Percentiles rank a stretch among this genome's conserved stretches.
These are phyloP conservation scores for Zeuzera pyrina DNA, from an alignment of 2,888 invertebrate genomes.

Conservation along the genomic window DNA sequence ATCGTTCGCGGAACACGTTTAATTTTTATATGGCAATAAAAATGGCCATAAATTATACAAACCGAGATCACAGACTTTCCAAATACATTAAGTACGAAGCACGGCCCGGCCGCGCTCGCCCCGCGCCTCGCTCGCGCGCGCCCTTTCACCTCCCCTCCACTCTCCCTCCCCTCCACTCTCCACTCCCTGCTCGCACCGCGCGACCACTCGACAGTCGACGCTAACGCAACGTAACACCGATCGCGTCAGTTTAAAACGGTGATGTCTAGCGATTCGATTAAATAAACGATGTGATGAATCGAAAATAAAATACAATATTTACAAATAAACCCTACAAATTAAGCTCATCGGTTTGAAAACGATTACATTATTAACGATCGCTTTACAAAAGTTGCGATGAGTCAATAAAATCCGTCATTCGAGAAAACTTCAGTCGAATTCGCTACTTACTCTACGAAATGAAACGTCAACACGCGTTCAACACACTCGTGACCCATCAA, in stretches of 20 bases:
- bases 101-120: conserved; percentile 15
- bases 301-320: conserved; percentile 59
- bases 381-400: conserved; percentile 26
- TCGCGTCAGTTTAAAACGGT: conserved; percentile 16
- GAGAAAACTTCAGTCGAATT: conserved; percentile 31
- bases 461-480: background rate
- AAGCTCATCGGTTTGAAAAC: conserved; percentile 58
- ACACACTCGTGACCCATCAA: background rate
- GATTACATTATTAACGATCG: conserved; percentile 49
- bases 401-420: conserved; percentile 13
- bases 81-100: conserved; percentile 30
- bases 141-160: conserved; percentile 13
- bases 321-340: conserved; percentile 63
- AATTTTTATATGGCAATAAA: conserved; percentile 29
- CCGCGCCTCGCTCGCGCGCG: no score
- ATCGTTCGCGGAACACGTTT: conserved; percentile 13
- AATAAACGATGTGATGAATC: conserved; percentile 35
- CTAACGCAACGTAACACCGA: conserved; percentile 4
- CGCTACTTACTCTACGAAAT: conserved; percentile 32
- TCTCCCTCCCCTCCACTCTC: conserved; percentile 6
- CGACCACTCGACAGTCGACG: background rate
- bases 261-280: conserved; percentile 26
- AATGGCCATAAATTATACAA: conserved; percentile 23
- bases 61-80: conserved; percentile 36
- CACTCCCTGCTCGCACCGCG: no score